These are phyloP conservation scores for Lytechinus variegatus DNA, from an alignment of 35 echinoderm and acorn worm species.

Conservation along the genomic window DNA sequence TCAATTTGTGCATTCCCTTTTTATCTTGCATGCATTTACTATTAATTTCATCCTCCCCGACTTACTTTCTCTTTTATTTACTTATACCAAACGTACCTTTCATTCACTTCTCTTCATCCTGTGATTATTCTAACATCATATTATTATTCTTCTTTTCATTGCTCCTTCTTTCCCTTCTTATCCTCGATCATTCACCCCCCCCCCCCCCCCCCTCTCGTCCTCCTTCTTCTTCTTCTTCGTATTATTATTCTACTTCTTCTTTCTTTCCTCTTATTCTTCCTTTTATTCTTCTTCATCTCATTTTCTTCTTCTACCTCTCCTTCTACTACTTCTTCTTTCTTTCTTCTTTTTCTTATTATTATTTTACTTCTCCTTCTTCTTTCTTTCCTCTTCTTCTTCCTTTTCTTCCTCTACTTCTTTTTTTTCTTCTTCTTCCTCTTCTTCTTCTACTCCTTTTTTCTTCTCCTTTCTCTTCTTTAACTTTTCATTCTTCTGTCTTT, in stretches of 20 bases:
- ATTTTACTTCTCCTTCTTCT: neutral
- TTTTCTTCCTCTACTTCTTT: neutral
- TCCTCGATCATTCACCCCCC: neutral
- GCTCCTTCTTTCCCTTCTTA: too few relatives aligned
- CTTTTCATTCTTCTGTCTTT: neutral
- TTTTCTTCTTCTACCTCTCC: neutral
- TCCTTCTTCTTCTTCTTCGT: neutral
- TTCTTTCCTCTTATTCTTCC: neutral
- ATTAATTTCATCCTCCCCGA: too few relatives aligned
- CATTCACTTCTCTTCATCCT: too few relatives aligned
- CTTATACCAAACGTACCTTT: too few relatives aligned
- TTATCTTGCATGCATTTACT: too few relatives aligned
- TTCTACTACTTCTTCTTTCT: neutral
- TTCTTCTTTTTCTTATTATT: neutral
- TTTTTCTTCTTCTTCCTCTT: neutral
- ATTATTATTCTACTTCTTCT: neutral
- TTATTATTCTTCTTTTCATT: too few relatives aligned
- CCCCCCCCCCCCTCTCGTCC: neutral
- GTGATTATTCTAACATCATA: too few relatives aligned
- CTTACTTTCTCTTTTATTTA: too few relatives aligned
- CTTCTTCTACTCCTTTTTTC: neutral
- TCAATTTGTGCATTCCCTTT: too few relatives aligned
- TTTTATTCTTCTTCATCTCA: neutral
- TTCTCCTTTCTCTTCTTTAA: too few relatives aligned
- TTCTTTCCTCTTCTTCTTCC: neutral